These are phyloP conservation scores for Glaucopsyche alexis DNA, from an alignment of 2,888 invertebrate species.

Conservation along the genomic window DNA sequence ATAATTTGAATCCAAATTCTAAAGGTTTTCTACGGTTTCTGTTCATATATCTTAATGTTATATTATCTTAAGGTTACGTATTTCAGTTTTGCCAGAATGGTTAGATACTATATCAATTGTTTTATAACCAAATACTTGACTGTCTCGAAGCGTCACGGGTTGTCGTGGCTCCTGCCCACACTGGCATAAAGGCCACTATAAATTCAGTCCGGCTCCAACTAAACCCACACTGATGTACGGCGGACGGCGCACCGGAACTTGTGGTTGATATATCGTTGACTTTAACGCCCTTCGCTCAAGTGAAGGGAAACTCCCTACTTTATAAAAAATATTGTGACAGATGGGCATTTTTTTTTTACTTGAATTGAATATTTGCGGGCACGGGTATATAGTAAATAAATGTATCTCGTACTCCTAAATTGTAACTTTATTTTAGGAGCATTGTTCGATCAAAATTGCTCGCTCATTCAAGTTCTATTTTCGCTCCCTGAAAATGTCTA, in stretches of 20 bases:
- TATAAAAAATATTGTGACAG: not conserved
- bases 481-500: not conserved
- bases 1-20: too few relatives aligned
- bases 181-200: conserved; percentile 4
- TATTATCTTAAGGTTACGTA: too few relatives aligned
- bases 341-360: not conserved
- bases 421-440: not conserved
- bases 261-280: conserved; percentile 20
- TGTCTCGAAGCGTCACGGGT: not conserved
- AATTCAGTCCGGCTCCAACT: conserved; percentile 1
- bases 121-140: too few relatives aligned
- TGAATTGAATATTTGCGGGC: too few relatives aligned
- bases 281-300: not conserved
- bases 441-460: not conserved
- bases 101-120: too few relatives aligned
- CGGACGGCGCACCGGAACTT: conserved; percentile 13
- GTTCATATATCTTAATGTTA: too few relatives aligned
- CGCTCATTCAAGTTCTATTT: not conserved
- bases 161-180: conserved; percentile 15
- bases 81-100: too few relatives aligned
- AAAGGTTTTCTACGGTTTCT: too few relatives aligned
- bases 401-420: not conserved
- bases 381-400: too few relatives aligned
- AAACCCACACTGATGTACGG: conserved; percentile 20
- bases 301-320: conserved; percentile 19